A percentile compares a stretch with the other conserved stretches of the same genome.
Evolutionary conservation across 2,888 invertebrate species (phyloP).

Genomic region (Ferdinandea cuprea): DNA sequence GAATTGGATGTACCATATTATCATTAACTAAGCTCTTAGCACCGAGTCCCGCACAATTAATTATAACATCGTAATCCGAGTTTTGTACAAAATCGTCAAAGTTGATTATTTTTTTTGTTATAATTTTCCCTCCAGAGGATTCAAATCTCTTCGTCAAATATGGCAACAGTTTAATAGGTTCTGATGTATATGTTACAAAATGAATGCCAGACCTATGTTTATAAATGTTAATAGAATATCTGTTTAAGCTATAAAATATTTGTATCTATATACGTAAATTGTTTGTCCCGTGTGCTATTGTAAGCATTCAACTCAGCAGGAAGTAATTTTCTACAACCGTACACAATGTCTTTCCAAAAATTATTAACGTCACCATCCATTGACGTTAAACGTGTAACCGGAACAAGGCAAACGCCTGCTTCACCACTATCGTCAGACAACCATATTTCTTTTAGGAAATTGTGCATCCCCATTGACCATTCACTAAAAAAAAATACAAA

Average conservation of each 20-base stretch:
- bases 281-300: conserved; percentile 79
- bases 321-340: conserved; percentile 82
- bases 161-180: conserved; percentile 87
- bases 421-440: conserved; percentile 84
- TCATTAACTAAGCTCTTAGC: conserved; percentile 87
- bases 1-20: conserved; percentile 85
- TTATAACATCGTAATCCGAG: conserved; percentile 86
- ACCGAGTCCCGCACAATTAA: conserved; percentile 90
- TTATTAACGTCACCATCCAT: conserved; percentile 77
- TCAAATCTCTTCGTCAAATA: conserved; percentile 87
- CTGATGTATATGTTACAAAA: conserved; percentile 88
- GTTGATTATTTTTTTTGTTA: conserved; percentile 84
- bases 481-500: conserved; percentile 83
- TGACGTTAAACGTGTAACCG: conserved; percentile 82
- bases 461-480: conserved; percentile 87
- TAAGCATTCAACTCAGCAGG: conserved; percentile 80
- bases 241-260: neutral
- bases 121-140: conserved; percentile 85
- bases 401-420: conserved; percentile 84
- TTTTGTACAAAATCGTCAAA: conserved; percentile 83
- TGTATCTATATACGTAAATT: conserved; percentile 82
- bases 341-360: conserved; percentile 83
- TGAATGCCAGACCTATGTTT: conserved; percentile 85
- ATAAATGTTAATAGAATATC: conserved; percentile 47
- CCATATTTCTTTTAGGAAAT: conserved; percentile 86